Evolutionary conservation across 2,113 vertebrate genomes (phyloP).

Genomic region (Paracanthobrama guichenoti): DNA sequence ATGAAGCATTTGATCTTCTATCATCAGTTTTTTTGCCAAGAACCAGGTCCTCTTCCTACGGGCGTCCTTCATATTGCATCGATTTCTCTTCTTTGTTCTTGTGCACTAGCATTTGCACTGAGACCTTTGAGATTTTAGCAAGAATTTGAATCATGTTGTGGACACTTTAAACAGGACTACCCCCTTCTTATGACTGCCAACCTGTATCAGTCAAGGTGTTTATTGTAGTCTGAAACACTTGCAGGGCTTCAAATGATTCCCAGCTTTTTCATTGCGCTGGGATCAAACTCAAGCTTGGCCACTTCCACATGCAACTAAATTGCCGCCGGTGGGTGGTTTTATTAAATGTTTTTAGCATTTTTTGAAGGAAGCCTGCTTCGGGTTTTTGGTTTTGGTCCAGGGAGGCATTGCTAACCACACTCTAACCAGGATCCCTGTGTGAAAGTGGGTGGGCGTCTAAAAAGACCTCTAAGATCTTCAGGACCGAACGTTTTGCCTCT

Average conservation of each 20-base stretch:
- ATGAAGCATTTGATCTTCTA: conserved; percentile 1
- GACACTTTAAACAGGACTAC: conserved; percentile 62
- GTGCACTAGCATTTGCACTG: neutral
- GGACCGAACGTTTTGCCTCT: neutral
- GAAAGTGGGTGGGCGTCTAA: conserved; percentile 46
- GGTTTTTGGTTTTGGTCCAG: conserved; percentile 45
- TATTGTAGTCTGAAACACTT: conserved; percentile 42
- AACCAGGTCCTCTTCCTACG: neutral
- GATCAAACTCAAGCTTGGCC: conserved; percentile 55
- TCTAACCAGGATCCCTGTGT: conserved; percentile 20
- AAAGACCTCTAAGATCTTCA: conserved; percentile 34
- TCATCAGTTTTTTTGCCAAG: neutral
- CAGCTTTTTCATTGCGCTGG: conserved; percentile 59
- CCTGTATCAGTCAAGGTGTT: conserved; percentile 29
- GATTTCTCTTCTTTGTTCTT: neutral
- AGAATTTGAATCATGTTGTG: conserved; percentile 24
- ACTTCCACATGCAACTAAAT: conserved; percentile 69
- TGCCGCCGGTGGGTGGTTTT: conserved; percentile 67
- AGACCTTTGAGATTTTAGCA: neutral
- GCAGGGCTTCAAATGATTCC: conserved; percentile 65
- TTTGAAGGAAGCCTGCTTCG: conserved; percentile 49
- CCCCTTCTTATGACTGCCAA: conserved; percentile 39
- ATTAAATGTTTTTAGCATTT: conserved; percentile 64
- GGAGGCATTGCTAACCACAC: conserved; percentile 28
- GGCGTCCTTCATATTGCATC: neutral